Evolutionary conservation across 2,888 invertebrate genomes (phyloP).

Genomic region (Morpho achilles): DNA sequence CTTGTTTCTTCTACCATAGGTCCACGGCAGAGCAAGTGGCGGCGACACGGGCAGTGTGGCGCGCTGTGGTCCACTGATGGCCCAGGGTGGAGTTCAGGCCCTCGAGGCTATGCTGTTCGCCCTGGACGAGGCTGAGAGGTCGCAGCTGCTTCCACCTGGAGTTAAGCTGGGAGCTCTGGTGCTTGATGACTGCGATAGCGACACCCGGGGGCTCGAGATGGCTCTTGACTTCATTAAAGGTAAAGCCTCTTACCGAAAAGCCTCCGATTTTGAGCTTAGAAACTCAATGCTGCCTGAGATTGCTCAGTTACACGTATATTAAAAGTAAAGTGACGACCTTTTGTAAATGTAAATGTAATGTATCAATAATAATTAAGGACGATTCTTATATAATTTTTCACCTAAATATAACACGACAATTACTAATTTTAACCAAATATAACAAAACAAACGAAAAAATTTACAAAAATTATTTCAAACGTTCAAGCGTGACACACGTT

Average conservation of each 20-base stretch:
- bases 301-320: no score
- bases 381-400: no score
- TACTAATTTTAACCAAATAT: no score
- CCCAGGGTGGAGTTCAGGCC: conserved; percentile 91
- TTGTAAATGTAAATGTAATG: no score
- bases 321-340: no score
- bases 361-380: no score
- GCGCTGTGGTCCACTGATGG: conserved; percentile 93
- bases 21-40: conserved; percentile 87
- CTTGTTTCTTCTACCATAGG: conserved; percentile 28
- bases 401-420: no score
- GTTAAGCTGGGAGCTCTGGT: conserved; percentile 90
- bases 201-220: conserved; percentile 94
- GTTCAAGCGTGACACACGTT: no score
- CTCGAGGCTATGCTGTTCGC: conserved; percentile 94
- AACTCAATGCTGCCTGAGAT: no score
- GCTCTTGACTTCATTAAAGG: conserved; percentile 96
- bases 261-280: no score
- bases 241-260: conserved; percentile 39
- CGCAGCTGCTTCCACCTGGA: conserved; percentile 81
- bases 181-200: conserved; percentile 95
- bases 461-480: no score
- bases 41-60: conserved; percentile 70
- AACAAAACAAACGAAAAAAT: no score
- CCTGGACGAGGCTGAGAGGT: conserved; percentile 84